phyloP scores from a whole-genome alignment of 2,113 vertebrate species.

The Melierax canorus region DNA sequence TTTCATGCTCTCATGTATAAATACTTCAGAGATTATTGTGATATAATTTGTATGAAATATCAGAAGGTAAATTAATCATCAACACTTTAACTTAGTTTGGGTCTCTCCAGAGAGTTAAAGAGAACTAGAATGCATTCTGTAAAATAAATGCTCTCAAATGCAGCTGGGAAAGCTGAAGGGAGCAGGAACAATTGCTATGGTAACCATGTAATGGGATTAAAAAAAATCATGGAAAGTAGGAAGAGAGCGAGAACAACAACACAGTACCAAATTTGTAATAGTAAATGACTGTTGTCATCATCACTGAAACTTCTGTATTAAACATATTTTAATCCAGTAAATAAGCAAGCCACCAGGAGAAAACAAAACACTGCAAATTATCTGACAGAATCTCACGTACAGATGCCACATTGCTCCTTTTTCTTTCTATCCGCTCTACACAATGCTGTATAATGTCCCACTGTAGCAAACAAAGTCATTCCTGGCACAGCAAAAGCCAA shows the following conservation, averaged over 20 bases:
- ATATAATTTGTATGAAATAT: slow-evolving; percentile 4
- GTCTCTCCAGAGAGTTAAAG: neutral
- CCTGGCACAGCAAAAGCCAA: neutral
- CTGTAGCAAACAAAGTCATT: neutral
- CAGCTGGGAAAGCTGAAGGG: slow-evolving; percentile 7
- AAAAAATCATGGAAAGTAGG: slow-evolving; percentile 20
- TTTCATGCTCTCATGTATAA: neutral
- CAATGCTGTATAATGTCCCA: neutral
- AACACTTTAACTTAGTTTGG: neutral
- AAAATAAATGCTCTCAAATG: slow-evolving; percentile 34
- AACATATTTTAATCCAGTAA: neutral
- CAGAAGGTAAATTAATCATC: slow-evolving; percentile 18
- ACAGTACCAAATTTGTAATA: neutral
- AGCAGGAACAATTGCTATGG: slow-evolving; percentile 65
- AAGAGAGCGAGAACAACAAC: neutral
- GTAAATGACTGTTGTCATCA: neutral
- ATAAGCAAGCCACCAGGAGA: neutral
- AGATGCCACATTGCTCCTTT: neutral
- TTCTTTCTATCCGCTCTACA: neutral
- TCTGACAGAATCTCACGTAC: fast-evolving
- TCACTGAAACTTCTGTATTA: neutral
- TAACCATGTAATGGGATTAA: slow-evolving; percentile 45
- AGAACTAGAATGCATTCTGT: neutral
- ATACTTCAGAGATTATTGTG: neutral
- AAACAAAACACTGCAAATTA: neutral